Base-by-base conservation (phyloP, 2,797 vertebrate genomes). In the Neosilurus mollespiculum region DNA sequence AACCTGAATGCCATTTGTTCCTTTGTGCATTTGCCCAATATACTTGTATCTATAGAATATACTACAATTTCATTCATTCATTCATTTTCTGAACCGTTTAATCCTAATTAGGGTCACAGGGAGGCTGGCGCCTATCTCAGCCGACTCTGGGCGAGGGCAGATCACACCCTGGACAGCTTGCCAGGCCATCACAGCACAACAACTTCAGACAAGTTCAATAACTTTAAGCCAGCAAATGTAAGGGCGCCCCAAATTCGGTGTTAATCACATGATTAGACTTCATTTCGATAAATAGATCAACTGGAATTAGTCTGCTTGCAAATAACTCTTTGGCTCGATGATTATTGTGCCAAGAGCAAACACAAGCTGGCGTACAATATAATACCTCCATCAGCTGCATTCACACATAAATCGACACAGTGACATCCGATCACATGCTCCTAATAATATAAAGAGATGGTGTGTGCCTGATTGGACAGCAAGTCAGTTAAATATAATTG, bases 341-440 rank as follows among this genome's bases (percentile, higher is more conserved):
- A 26, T 54, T 22, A 58, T 20, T 66, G 80, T 72, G 58, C 59
- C 81, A 79, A n/a, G 73, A 26, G 49, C 49, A 78, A 59, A 49
- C 59, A 67, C 34, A 73, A 51, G 73, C 69, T 76, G 64, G 26
- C 8, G 43, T 43, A 43, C 43, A 43, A 1, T 43, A 43, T 8
- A 43, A 3, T 37, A 58, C 15, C 72, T 76, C 58, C 18, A 62
- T 65, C 59, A 85, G 22, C 71, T 64, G 20, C 37, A 65, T 22
- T 54, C 22, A 81, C 9, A 71, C 34, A 49, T 10, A 65, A 22
- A 67, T 67, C 78, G n/a, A n/a, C 8, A 79, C 15, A 64, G 18
- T 26, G 34, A 15, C n/a, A 26, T 71, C 14, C 54, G 15, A 18
- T 8, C 51, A 73, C 51, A 73, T 56, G 51, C 9, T 54, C 71